Conservation (phyloP, 2,113 vertebrate species). For the Falcunculus frontatus region DNA sequence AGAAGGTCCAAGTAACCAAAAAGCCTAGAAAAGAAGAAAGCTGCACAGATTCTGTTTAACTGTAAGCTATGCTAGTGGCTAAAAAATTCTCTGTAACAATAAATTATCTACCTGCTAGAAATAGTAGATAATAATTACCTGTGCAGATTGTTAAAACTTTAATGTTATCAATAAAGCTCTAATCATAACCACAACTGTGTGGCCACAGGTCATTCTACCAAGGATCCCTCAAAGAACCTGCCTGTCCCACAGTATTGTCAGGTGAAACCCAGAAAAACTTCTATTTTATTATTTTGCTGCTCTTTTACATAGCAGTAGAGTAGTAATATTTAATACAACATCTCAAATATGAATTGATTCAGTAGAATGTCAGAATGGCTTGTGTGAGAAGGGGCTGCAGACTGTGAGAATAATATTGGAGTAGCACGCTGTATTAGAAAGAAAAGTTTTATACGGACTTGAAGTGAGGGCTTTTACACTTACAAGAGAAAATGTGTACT, state of each 20-base stretch:
- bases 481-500: background rate
- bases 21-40: background rate
- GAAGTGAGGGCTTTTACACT: background rate
- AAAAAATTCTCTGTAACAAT: background rate
- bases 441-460: background rate
- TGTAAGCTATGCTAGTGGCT: background rate
- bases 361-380: background rate
- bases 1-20: background rate
- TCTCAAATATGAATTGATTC: background rate
- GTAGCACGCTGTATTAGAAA: background rate
- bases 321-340: background rate
- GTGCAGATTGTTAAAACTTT: background rate
- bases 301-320: background rate
- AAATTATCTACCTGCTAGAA: background rate
- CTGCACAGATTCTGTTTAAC: background rate
- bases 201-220: background rate
- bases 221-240: background rate
- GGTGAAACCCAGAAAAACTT: background rate
- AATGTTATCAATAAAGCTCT: background rate
- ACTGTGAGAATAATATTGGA: background rate
- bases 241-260: background rate
- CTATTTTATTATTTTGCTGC: background rate
- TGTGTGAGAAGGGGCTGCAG: background rate
- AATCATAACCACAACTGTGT: background rate
- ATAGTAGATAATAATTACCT: background rate